Evolutionary conservation across 2,113 vertebrate species (phyloP).

Genomic region (Lamprologus speciosus): DNA sequence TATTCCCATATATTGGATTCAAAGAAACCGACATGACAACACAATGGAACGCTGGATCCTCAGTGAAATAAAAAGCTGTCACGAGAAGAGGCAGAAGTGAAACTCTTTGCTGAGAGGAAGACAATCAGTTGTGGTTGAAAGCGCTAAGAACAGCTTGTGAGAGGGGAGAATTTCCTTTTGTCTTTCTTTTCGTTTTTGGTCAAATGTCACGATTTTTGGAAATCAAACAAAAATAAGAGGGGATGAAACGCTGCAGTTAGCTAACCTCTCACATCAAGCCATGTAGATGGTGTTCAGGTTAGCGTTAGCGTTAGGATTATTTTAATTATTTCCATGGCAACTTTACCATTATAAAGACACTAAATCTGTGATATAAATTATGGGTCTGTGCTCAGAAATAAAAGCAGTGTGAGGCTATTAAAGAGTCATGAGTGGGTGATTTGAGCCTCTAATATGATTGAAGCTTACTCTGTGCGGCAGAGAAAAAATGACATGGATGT

Average conservation of each 20-base stretch:
- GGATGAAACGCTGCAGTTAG: neutral
- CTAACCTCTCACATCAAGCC: neutral
- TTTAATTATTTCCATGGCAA: neutral
- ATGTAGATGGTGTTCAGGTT: neutral
- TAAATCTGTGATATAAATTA: too few relatives aligned
- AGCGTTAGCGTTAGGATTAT: neutral
- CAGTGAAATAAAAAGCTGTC: neutral
- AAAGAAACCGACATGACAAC: neutral
- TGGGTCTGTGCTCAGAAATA: neutral
- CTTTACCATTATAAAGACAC: neutral
- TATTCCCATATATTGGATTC: neutral
- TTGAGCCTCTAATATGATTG: neutral
- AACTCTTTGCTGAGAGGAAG: neutral
- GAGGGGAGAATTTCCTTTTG: neutral
- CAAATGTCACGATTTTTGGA: neutral
- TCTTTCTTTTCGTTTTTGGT: neutral
- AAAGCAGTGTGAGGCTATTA: neutral
- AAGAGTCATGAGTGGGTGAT: neutral
- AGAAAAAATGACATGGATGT: rapidly evolving
- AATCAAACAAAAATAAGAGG: neutral
- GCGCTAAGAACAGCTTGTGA: neutral
- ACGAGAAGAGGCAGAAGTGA: neutral
- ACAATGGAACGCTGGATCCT: neutral
- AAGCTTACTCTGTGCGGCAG: neutral
- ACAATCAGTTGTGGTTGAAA: neutral